A percentile compares a stretch with the other conserved stretches of the same genome.
phyloP scores from a whole-genome alignment of 2,888 invertebrate genomes.

The Doris montereyensis region DNA sequence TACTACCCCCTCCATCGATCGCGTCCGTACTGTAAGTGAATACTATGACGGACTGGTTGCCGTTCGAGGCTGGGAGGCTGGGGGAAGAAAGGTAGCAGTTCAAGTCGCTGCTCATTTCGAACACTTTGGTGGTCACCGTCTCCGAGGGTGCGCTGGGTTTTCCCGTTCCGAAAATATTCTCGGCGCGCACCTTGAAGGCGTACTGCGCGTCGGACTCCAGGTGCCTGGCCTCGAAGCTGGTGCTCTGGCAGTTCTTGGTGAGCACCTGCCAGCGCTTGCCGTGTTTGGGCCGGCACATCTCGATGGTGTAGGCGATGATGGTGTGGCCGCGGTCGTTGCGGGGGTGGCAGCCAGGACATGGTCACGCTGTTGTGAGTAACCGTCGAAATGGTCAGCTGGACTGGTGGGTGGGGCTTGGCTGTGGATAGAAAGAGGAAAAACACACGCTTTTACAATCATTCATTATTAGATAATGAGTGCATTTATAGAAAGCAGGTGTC shows the following conservation, averaged over 20 bases:
- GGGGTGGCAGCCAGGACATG: constrained; percentile 71
- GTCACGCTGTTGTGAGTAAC: constrained; percentile 62
- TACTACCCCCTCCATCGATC: not conserved
- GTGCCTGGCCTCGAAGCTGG: constrained; percentile 56
- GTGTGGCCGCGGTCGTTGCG: constrained; percentile 51
- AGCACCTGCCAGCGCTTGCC: constrained; percentile 57
- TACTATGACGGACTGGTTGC: not conserved
- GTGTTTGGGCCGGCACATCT: constrained; percentile 45
- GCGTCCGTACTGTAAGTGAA: not conserved
- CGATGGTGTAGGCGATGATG: constrained; percentile 55
- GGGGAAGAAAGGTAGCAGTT: not conserved
- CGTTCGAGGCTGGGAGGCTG: not conserved
- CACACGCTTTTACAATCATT: not conserved
- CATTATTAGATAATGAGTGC: too few relatives aligned
- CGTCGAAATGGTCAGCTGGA: constrained; percentile 53
- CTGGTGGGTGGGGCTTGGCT: constrained; percentile 62
- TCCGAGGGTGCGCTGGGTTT: constrained; percentile 58
- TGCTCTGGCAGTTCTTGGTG: constrained; percentile 62
- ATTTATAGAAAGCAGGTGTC: too few relatives aligned
- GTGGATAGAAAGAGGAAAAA: constrained; percentile 44
- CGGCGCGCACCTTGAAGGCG: constrained; percentile 59
- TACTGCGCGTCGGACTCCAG: constrained; percentile 55
- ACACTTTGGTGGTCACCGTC: constrained; percentile 67
- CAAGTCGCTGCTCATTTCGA: constrained; percentile 21
- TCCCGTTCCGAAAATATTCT: constrained; percentile 60